Evolutionary conservation across 2,888 invertebrate species (phyloP).

Genomic region (Dryobotodes eremita): DNA sequence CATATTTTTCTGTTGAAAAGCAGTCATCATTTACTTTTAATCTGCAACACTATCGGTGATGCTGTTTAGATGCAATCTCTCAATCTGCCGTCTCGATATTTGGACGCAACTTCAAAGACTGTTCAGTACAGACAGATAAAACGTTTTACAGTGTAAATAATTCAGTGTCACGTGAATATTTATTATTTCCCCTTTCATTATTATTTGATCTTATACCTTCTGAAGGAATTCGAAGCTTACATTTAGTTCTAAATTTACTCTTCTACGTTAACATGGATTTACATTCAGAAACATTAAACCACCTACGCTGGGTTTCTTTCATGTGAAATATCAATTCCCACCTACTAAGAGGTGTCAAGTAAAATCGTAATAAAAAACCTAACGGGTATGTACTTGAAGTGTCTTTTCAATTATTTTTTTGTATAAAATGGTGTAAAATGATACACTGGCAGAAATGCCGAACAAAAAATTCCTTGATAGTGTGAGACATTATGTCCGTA

Average conservation of each 20-base stretch:
- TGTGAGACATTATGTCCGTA: not conserved
- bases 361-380: constrained; percentile 15
- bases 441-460: not conserved
- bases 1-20: not conserved
- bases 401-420: not conserved
- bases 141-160: constrained; percentile 42
- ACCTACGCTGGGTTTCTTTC: constrained; percentile 23
- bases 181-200: constrained; percentile 33
- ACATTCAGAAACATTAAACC: constrained; percentile 22
- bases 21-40: constrained; percentile 14
- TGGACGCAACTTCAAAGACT: constrained; percentile 49
- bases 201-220: constrained; percentile 27
- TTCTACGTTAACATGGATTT: constrained; percentile 18
- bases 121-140: constrained; percentile 24
- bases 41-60: constrained; percentile 26
- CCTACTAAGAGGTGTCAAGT: constrained; percentile 5
- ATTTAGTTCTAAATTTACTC: constrained; percentile 21
- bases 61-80: constrained; percentile 30
- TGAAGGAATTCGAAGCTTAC: constrained; percentile 13
- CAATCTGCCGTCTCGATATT: constrained; percentile 37
- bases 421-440: not conserved
- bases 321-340: constrained; percentile 32
- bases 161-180: constrained; percentile 44
- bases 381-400: not conserved
- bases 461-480: not conserved